Conservation (phyloP, 2,888 invertebrate genomes). For the Ariolimax columbianus region DNA sequence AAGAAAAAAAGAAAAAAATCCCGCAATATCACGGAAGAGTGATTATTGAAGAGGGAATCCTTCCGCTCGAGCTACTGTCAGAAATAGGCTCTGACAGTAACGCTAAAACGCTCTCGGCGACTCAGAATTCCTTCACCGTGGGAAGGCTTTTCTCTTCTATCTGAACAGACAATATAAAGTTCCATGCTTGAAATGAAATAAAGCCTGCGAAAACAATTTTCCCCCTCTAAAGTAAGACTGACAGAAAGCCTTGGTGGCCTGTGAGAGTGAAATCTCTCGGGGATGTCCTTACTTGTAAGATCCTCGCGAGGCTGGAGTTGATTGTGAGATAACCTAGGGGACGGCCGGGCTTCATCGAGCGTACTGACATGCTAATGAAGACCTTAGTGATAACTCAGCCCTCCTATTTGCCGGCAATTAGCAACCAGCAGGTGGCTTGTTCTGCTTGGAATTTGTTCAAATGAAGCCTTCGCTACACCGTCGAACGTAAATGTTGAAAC, state of each 20-base stretch:
- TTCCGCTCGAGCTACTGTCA: neutral
- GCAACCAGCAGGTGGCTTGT: neutral
- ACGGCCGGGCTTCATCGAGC: neutral
- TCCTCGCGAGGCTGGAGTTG: neutral
- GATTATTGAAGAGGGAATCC: neutral
- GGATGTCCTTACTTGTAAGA: neutral
- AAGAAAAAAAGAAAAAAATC: neutral
- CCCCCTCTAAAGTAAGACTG: neutral
- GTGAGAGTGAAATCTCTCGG: neutral
- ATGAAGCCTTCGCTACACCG: neutral
- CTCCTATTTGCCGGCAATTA: slow-evolving; percentile 36
- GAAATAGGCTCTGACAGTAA: neutral
- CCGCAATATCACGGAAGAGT: neutral
- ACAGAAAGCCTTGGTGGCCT: neutral
- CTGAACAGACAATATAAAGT: neutral
- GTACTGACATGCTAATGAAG: slow-evolving; percentile 9
- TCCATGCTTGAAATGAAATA: neutral
- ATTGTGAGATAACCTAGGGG: neutral
- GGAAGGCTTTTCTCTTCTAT: neutral
- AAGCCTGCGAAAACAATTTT: neutral
- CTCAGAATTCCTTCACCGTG: neutral
- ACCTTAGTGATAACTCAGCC: neutral
- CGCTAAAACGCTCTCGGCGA: neutral
- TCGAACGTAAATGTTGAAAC: neutral
- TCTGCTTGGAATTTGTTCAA: neutral